Conservation (phyloP, 1,140 invertebrate genomes). For the Thaumetopoea pityocampa region DNA sequence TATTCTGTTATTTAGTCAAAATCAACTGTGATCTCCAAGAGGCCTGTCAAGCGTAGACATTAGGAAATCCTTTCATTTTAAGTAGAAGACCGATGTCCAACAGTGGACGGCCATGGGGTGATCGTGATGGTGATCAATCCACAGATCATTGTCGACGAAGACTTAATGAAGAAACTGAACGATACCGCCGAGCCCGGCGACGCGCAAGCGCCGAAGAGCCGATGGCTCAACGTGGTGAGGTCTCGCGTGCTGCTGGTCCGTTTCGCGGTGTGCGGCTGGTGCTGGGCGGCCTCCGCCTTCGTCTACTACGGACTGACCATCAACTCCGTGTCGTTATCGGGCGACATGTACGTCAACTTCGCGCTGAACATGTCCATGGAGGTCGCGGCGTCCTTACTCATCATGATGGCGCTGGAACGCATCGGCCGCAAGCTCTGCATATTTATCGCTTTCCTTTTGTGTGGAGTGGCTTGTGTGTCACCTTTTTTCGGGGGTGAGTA, state of each 20-base stretch:
- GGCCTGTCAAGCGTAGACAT: too few species aligned
- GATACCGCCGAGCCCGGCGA: slow-evolving; percentile 17
- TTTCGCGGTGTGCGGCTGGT: slow-evolving; percentile 80
- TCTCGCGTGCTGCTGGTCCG: slow-evolving; percentile 78
- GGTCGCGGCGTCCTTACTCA: slow-evolving; percentile 82
- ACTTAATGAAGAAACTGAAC: slow-evolving; percentile 23
- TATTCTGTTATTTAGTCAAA: too few species aligned
- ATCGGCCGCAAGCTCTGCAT: slow-evolving; percentile 80
- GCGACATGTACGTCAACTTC: slow-evolving; percentile 83
- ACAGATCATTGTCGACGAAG: slow-evolving; percentile 38
- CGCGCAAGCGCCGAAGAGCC: slow-evolving; percentile 14
- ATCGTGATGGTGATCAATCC: too few species aligned
- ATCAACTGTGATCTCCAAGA: too few species aligned
- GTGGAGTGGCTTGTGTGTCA: slow-evolving; percentile 70
- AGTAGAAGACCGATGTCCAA: too few species aligned
- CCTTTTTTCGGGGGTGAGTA: slow-evolving; percentile 59
- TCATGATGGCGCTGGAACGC: slow-evolving; percentile 79
- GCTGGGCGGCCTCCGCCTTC: slow-evolving; percentile 83
- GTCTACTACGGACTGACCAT: slow-evolving; percentile 90
- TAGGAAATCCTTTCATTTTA: too few species aligned
- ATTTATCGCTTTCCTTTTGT: slow-evolving; percentile 77
- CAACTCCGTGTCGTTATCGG: slow-evolving; percentile 85
- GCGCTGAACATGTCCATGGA: slow-evolving; percentile 83
- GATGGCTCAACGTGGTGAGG: slow-evolving; percentile 75
- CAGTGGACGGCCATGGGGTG: too few species aligned